These are phyloP conservation scores for Gallinago nigripennis DNA, from an alignment of 2,797 vertebrate genomes.

Conservation along the genomic window DNA sequence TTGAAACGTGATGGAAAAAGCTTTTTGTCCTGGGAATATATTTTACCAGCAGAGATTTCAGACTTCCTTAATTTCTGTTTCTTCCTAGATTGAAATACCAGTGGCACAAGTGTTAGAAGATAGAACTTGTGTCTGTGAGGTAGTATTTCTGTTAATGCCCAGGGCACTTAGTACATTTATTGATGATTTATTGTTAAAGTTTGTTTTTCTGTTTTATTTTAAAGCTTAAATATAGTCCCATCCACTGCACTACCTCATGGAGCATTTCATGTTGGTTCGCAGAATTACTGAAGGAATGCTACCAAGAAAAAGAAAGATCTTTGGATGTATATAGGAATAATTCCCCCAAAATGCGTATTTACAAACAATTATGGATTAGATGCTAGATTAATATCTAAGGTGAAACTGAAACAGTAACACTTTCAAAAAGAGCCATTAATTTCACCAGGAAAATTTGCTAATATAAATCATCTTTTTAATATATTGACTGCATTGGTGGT, in stretches of 20 bases:
- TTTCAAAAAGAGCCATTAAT: background rate
- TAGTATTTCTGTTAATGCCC: background rate
- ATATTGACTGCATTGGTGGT: background rate
- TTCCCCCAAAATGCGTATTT: background rate
- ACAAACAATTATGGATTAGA: background rate
- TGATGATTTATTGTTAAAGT: background rate
- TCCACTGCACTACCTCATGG: background rate
- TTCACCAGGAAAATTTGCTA: background rate
- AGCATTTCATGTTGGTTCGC: background rate
- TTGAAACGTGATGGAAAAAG: background rate
- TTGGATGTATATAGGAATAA: background rate
- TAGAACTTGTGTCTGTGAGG: background rate
- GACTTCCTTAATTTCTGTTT: background rate
- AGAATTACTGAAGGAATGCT: background rate
- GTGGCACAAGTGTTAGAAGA: background rate
- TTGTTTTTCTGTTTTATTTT: background rate
- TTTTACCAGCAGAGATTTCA: background rate
- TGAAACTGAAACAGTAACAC: background rate
- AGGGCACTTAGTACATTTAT: background rate
- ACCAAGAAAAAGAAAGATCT: background rate
- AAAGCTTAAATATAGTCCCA: background rate
- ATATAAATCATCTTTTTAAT: background rate
- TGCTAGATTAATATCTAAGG: background rate
- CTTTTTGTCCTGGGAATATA: background rate
- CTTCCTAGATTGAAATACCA: accelerated